A percentile compares a stretch with the other conserved stretches of the same genome.
phyloP scores from a whole-genome alignment of 2,113 vertebrate species.

The Pelecanus crispus region DNA sequence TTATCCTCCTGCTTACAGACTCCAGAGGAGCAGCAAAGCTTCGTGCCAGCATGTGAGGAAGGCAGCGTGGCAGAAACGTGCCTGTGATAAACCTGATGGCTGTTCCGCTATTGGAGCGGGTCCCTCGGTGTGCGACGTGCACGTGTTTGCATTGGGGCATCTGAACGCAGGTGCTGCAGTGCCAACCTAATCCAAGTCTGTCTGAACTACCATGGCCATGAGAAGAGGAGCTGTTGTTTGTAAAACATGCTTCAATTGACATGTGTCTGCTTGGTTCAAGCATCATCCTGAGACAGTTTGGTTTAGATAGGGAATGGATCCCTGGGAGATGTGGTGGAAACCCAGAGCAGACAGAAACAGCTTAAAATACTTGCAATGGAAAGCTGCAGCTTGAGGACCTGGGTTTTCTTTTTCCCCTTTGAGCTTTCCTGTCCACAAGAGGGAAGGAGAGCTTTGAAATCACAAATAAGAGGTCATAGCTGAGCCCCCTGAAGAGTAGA shows the following conservation, averaged over 20 bases:
- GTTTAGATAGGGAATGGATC: neutral
- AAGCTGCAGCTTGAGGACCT: neutral
- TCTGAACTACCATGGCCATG: fast-evolving
- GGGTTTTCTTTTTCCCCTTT: neutral
- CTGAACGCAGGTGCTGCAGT: fast-evolving
- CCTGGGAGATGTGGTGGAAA: neutral
- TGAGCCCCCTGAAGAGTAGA: neutral
- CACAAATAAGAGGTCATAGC: neutral
- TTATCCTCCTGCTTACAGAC: neutral
- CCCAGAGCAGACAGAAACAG: neutral
- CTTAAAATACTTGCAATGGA: neutral
- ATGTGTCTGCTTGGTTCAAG: neutral
- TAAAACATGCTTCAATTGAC: neutral
- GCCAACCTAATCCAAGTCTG: neutral
- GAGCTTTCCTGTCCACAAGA: neutral
- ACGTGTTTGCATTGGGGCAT: fast-evolving
- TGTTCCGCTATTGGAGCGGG: neutral
- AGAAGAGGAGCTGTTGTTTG: neutral
- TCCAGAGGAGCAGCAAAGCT: neutral
- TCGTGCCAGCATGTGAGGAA: fast-evolving
- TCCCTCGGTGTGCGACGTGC: fast-evolving
- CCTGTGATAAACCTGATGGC: neutral
- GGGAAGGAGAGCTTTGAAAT: neutral
- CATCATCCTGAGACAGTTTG: neutral
- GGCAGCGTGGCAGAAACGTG: neutral